Conservation (phyloP, 2,113 vertebrate species). For the Ginglymostoma cirratum region DNA sequence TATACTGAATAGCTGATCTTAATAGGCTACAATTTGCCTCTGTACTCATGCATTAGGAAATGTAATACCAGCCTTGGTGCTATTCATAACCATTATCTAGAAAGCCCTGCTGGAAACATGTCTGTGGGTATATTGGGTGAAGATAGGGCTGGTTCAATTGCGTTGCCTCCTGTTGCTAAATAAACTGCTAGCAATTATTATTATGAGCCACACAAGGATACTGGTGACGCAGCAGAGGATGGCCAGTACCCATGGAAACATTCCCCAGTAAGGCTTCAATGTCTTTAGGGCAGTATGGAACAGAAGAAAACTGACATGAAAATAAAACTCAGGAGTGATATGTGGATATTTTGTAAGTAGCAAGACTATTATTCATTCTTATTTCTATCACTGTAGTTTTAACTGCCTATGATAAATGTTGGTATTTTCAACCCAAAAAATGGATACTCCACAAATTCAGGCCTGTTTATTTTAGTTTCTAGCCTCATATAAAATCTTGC, state of each 20-base stretch:
- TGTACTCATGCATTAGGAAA: neutral
- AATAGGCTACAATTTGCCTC: neutral
- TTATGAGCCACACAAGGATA: neutral
- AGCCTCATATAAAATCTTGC: neutral
- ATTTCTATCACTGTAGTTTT: neutral
- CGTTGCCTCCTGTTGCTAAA: neutral
- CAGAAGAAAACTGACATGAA: neutral
- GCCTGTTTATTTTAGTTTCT: neutral
- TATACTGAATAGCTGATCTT: neutral
- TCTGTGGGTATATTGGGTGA: neutral
- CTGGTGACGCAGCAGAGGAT: neutral
- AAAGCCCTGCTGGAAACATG: neutral
- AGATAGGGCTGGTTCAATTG: neutral
- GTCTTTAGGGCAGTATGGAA: neutral
- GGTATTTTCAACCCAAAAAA: neutral
- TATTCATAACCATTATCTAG: neutral
- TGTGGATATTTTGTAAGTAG: neutral
- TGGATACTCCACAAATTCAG: neutral
- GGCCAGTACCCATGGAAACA: slow-evolving; percentile 18
- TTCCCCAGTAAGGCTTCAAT: neutral
- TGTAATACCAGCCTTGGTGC: neutral
- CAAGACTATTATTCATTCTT: neutral
- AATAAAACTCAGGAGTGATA: neutral
- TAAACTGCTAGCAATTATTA: neutral
- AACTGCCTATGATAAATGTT: neutral